Conservation (phyloP, 2,888 invertebrate genomes). For the Agonopterix alstromeriana region DNA sequence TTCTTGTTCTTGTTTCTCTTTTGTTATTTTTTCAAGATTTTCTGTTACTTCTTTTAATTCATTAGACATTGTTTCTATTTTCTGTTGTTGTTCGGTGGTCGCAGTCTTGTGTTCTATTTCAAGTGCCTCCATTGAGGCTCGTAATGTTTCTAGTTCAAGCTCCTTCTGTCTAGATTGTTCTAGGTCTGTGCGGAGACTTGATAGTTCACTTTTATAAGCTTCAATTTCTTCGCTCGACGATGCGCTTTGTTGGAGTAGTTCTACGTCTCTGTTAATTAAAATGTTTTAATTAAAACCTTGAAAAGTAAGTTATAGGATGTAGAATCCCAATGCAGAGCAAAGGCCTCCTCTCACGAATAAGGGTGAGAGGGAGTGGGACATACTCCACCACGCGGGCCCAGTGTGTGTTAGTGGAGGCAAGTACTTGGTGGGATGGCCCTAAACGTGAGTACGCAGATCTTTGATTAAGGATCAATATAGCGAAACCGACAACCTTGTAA, state of each 20-base stretch:
- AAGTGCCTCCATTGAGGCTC: slow-evolving; percentile 56
- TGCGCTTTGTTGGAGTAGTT: slow-evolving; percentile 64
- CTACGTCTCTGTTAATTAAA: slow-evolving; percentile 35
- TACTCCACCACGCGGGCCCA: too few species aligned
- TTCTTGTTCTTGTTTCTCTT: slow-evolving; percentile 52
- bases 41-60: slow-evolving; percentile 60
- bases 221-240: slow-evolving; percentile 67
- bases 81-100: slow-evolving; percentile 55
- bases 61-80: slow-evolving; percentile 40
- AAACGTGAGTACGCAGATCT: too few species aligned
- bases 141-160: slow-evolving; percentile 58
- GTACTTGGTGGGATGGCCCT: too few species aligned
- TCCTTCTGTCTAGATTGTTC: slow-evolving; percentile 77
- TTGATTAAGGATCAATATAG: too few species aligned
- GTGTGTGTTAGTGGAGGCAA: background rate
- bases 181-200: slow-evolving; percentile 52
- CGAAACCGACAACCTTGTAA: too few species aligned
- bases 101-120: slow-evolving; percentile 65
- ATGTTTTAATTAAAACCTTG: background rate
- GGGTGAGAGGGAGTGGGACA: too few species aligned
- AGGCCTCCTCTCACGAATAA: too few species aligned
- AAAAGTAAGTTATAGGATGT: too few species aligned
- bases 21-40: slow-evolving; percentile 39
- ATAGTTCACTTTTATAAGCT: slow-evolving; percentile 58
- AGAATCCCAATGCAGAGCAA: too few species aligned